These are phyloP conservation scores for Macrosoma leucophasiata DNA, from an alignment of 2,888 invertebrate genomes.

Conservation along the genomic window DNA sequence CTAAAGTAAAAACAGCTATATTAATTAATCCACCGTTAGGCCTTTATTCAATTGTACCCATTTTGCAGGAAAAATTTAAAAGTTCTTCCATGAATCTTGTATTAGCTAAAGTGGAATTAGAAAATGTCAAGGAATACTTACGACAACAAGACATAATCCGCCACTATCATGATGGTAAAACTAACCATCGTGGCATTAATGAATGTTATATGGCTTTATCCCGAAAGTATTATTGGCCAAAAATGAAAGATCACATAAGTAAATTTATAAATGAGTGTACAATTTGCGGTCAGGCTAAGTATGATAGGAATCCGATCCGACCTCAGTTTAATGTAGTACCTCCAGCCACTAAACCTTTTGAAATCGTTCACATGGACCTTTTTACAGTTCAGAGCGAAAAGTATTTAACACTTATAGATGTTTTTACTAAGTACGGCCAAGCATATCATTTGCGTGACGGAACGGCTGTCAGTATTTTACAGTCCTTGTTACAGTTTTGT, in stretches of 20 bases:
- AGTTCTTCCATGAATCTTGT: slow-evolving; percentile 12
- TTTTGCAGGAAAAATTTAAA: slow-evolving; percentile 11
- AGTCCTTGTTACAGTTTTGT: slow-evolving; percentile 8
- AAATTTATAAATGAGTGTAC: slow-evolving; percentile 24
- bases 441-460: slow-evolving; percentile 15
- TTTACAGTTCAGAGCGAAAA: slow-evolving; percentile 14
- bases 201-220: slow-evolving; percentile 15
- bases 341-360: slow-evolving; percentile 18
- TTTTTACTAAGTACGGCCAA: slow-evolving; percentile 14
- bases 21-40: slow-evolving; percentile 7
- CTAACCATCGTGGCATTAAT: slow-evolving; percentile 18
- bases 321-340: slow-evolving; percentile 15
- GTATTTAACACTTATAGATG: slow-evolving; percentile 12
- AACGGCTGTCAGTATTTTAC: slow-evolving; percentile 9
- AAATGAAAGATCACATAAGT: slow-evolving; percentile 25
- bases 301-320: slow-evolving; percentile 19
- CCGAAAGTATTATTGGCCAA: slow-evolving; percentile 25
- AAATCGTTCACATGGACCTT: slow-evolving; percentile 19
- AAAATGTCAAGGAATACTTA: slow-evolving; percentile 15
- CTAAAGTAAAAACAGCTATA: slow-evolving; percentile 10
- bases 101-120: slow-evolving; percentile 9
- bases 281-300: slow-evolving; percentile 17
- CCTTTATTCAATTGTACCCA: slow-evolving; percentile 9
- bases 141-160: slow-evolving; percentile 13
- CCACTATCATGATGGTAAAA: slow-evolving; percentile 11